These are phyloP conservation scores for Cryptoprocta ferox DNA, from an alignment of 2,797 vertebrate species.

Conservation along the genomic window DNA sequence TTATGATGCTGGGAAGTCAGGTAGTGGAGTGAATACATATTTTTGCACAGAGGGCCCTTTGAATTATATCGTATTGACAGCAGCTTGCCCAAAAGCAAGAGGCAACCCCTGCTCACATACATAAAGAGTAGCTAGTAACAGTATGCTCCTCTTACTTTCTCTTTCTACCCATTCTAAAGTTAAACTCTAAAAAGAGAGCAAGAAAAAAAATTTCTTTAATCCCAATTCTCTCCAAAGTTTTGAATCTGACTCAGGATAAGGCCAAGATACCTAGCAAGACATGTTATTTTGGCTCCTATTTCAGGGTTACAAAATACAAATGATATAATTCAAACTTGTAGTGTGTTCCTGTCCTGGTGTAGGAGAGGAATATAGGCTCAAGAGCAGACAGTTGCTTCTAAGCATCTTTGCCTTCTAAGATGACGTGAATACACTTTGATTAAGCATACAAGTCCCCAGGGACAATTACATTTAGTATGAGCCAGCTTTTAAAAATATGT, in stretches of 20 bases:
- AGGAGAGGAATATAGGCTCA: neutral
- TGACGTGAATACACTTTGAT: neutral
- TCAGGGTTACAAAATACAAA: neutral
- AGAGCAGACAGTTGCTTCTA: neutral
- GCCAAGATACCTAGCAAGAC: neutral
- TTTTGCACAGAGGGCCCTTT: neutral
- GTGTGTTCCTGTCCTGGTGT: neutral
- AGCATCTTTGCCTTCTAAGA: neutral
- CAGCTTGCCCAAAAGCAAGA: neutral
- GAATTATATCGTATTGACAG: neutral
- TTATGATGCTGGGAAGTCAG: neutral
- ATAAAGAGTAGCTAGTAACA: neutral
- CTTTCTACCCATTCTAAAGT: neutral
- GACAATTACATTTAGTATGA: neutral
- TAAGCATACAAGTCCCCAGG: neutral
- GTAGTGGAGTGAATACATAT: neutral
- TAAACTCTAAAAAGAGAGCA: neutral
- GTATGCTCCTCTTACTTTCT: neutral
- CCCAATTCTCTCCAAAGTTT: neutral
- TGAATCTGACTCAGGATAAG: neutral
- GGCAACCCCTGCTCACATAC: no score
- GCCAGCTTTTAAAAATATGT: neutral
- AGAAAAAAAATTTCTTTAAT: neutral
- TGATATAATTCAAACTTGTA: accelerated
- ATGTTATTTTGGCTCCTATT: neutral